Evolutionary conservation across 2,113 vertebrate genomes (phyloP), one percentile per base, ranked within the genome.

Genomic region (Dermatemys mawii): DNA sequence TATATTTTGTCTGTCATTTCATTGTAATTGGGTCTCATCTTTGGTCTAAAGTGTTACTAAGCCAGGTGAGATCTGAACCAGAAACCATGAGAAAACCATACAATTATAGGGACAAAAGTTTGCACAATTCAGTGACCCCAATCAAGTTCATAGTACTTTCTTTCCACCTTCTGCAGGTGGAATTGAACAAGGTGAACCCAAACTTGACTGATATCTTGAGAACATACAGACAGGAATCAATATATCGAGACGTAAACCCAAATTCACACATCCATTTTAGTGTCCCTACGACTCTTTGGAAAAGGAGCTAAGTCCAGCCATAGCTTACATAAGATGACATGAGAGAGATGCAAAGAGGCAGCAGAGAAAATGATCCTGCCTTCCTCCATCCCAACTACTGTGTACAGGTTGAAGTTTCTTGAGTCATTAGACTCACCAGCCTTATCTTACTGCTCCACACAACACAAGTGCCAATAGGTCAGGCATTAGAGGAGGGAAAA

Each of bases 1-100:
- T 82, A 6, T 81, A 80, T 83, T 49, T n/a, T 78, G 86, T 81
- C 16, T 78, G 87, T 86, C 8, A 10, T 21, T 78, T 84, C 63
- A 32, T 38, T 60, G 79, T 44, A 53, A 67, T 13, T 54, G 53
- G 24, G 24, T 87, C 92, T 94, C 80, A 78, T 60, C 95, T 95
- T 92, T 82, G 91, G 84, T 92, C 82, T 88, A 79, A 81, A 94
- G 85, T 51, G 83, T 88, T 88, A 87, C 89, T 50, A 90, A 93
- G 67, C 80, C 75, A 81, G 91, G 91, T 11, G 7, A 67, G 35
- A 38, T n/a, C 35, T 38, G 44, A 94, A 97, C 88, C 76, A 91
- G 49, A 94, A 92, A 93, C 81, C 63, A 67, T 38, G 35, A 21
- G 29, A 38, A 67, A 10, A 38, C 8, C 11, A 17, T 8, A n/a